Evolutionary conservation across 2,888 invertebrate genomes (phyloP).

Genomic region (Trissoscelio sp.): DNA sequence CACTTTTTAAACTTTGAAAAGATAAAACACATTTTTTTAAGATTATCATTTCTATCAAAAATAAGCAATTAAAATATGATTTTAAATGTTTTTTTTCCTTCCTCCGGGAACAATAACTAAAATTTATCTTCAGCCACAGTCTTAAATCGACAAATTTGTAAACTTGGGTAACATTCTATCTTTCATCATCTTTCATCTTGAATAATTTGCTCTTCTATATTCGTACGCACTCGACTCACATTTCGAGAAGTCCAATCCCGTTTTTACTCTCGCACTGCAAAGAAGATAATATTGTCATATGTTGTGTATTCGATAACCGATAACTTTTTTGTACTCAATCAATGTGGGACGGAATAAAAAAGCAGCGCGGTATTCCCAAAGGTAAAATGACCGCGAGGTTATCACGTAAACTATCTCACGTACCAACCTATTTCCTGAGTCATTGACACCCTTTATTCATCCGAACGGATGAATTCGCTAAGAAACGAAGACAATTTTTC

Average conservation of each 20-base stretch:
- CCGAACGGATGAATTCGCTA: constrained; percentile 20
- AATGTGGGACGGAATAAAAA: constrained; percentile 24
- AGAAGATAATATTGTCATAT: constrained; percentile 44
- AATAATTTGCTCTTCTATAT: constrained; percentile 36
- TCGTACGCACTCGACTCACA: constrained; percentile 64
- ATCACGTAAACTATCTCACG: constrained; percentile 46
- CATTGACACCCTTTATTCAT: constrained; percentile 43
- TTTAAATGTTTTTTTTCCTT: too few species aligned
- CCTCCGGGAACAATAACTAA: background rate
- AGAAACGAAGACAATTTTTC: constrained; percentile 35
- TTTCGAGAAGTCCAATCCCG: constrained; percentile 58
- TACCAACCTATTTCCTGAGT: constrained; percentile 33
- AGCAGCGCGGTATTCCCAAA: constrained; percentile 29
- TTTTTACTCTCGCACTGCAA: constrained; percentile 55
- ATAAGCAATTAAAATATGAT: too few species aligned
- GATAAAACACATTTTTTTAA: too few species aligned
- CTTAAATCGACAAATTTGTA: background rate
- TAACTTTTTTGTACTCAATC: constrained; percentile 49
- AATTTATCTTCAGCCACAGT: background rate
- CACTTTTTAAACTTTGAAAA: too few species aligned
- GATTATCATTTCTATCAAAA: too few species aligned
- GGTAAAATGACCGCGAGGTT: constrained; percentile 45
- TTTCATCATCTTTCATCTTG: background rate
- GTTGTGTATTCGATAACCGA: constrained; percentile 59
- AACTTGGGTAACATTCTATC: background rate